Conservation (phyloP, 2,797 vertebrate species). For the Nasua narica region DNA sequence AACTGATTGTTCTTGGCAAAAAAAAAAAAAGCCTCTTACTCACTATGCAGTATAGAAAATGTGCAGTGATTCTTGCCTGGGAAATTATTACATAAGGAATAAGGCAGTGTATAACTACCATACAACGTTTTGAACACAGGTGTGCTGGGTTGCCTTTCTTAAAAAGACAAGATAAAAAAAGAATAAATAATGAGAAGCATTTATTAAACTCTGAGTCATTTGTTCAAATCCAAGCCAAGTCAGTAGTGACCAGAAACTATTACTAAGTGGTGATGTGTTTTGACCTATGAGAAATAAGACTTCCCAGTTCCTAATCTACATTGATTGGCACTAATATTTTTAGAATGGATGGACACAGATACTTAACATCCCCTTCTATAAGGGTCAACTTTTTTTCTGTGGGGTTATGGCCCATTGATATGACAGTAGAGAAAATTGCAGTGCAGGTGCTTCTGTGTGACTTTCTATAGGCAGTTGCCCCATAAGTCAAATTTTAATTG, state of each 20-base stretch:
- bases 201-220: background rate
- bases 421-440: background rate
- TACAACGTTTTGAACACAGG: background rate
- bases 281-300: constrained; percentile 22
- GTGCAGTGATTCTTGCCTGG: background rate
- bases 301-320: background rate
- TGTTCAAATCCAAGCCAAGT: constrained; percentile 3
- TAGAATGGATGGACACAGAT: background rate
- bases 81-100: background rate
- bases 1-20: background rate
- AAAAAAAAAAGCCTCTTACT: background rate
- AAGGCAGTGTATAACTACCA: background rate
- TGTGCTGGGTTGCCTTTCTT: background rate
- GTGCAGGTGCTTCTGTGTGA: background rate
- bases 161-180: background rate
- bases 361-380: constrained; percentile 11
- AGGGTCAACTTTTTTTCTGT: background rate
- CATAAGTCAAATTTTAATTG: constrained; percentile 59
- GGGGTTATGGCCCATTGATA: background rate
- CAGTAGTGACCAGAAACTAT: background rate
- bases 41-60: background rate
- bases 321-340: background rate
- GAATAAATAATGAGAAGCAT: background rate
- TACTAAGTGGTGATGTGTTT: constrained; percentile 23
- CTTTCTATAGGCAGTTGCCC: background rate